Evolutionary conservation across 2,113 vertebrate species (phyloP).

Genomic region (Macroglossus sobrinus): DNA sequence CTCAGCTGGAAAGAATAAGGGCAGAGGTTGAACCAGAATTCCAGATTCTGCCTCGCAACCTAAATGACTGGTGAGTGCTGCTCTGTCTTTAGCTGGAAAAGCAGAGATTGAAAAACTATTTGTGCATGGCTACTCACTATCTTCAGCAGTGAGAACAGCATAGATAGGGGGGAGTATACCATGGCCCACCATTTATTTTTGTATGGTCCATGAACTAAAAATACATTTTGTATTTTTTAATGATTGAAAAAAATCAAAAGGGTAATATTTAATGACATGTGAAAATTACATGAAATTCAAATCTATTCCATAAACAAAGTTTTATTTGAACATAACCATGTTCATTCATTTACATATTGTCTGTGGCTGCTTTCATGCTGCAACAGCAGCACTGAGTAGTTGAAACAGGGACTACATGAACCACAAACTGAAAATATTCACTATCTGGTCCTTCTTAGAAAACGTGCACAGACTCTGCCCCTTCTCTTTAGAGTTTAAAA

Average conservation of each 20-base stretch:
- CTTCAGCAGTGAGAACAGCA: background rate
- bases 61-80: background rate
- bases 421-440: background rate
- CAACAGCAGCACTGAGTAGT: background rate
- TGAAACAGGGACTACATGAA: background rate
- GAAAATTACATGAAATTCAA: background rate
- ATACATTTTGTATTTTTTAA: background rate
- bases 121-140: no score
- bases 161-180: no score
- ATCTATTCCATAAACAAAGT: background rate
- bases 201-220: background rate
- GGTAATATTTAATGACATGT: background rate
- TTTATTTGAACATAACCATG: background rate
- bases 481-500: background rate
- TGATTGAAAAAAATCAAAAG: background rate
- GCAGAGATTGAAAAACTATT: background rate
- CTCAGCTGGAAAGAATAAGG: constrained; percentile 58
- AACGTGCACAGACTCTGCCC: background rate
- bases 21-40: background rate
- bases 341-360: background rate
- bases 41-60: background rate
- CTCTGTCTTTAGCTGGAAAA: background rate
- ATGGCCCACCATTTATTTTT: background rate
- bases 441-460: background rate
- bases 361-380: background rate